phyloP scores from a whole-genome alignment of 2,888 invertebrate genomes.

The Lasiommata megera region DNA sequence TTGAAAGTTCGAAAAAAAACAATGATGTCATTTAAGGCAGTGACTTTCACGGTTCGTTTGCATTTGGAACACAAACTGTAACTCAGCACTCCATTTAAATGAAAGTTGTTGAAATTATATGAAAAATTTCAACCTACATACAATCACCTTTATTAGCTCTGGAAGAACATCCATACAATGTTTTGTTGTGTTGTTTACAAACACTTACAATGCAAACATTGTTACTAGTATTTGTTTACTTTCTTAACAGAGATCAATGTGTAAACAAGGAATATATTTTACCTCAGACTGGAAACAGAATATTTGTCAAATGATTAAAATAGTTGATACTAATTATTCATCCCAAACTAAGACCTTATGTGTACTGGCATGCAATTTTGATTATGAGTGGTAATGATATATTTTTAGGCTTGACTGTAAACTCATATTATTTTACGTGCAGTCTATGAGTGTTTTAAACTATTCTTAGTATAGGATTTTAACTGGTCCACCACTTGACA shows the following conservation, averaged over 20 bases:
- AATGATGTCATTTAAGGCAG: conserved; percentile 76
- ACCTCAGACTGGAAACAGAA: too few species aligned
- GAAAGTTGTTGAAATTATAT: conserved; percentile 68
- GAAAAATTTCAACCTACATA: conserved; percentile 51
- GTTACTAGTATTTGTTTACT: conserved; percentile 1
- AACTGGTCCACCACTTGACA: too few species aligned
- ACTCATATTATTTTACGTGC: too few species aligned
- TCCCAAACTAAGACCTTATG: too few species aligned
- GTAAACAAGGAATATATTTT: not conserved
- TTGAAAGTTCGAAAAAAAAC: conserved; percentile 70
- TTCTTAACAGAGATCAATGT: not conserved
- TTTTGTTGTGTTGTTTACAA: conserved; percentile 36
- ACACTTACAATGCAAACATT: conserved; percentile 30
- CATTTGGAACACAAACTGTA: conserved; percentile 76
- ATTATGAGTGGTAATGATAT: too few species aligned
- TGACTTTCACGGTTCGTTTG: conserved; percentile 81
- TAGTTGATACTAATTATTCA: too few species aligned
- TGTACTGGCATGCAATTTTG: too few species aligned
- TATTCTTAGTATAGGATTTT: too few species aligned
- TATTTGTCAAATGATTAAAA: too few species aligned
- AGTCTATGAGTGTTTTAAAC: too few species aligned
- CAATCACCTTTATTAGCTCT: conserved; percentile 15
- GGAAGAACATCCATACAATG: conserved; percentile 19
- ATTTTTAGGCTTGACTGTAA: too few species aligned
- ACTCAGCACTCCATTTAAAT: conserved; percentile 62